A percentile compares a stretch with the other conserved stretches of the same genome.
These are phyloP conservation scores for Nyleta sp. DNA, from an alignment of 2,888 invertebrate genomes.

Conservation along the genomic window DNA sequence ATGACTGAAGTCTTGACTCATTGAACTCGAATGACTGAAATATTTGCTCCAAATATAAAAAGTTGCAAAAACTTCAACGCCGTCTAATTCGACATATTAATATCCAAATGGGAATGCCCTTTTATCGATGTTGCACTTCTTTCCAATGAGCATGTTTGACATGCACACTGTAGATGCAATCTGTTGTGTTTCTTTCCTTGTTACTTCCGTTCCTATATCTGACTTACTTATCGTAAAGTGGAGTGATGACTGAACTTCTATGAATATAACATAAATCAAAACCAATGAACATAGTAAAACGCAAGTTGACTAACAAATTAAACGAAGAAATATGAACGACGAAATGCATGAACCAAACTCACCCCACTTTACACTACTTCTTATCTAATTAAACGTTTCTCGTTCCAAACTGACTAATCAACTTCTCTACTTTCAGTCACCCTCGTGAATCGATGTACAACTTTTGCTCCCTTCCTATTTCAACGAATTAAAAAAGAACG, in stretches of 20 bases:
- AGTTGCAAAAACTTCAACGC: constrained; percentile 22
- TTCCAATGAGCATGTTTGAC: constrained; percentile 34
- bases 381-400: neutral
- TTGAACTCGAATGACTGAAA: too few relatives aligned
- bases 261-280: too few relatives aligned
- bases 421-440: constrained; percentile 12
- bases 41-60: neutral
- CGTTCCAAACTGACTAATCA: neutral
- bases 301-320: too few relatives aligned
- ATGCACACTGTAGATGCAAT: constrained; percentile 37
- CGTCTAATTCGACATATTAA: neutral
- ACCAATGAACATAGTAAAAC: too few relatives aligned
- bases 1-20: too few relatives aligned
- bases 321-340: too few relatives aligned
- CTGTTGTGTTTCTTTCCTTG: constrained; percentile 29
- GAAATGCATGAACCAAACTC: too few relatives aligned
- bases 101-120: constrained; percentile 19
- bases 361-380: neutral
- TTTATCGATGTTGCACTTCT: constrained; percentile 37
- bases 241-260: constrained; percentile 5
- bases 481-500: neutral
- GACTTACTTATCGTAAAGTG: constrained; percentile 38
- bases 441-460: neutral
- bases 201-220: constrained; percentile 40
- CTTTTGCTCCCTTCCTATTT: neutral